A percentile compares a stretch with the other conserved stretches of the same genome.
Conservation (phyloP, 1,140 invertebrate species). For the Caenorhabditis brenneri region DNA sequence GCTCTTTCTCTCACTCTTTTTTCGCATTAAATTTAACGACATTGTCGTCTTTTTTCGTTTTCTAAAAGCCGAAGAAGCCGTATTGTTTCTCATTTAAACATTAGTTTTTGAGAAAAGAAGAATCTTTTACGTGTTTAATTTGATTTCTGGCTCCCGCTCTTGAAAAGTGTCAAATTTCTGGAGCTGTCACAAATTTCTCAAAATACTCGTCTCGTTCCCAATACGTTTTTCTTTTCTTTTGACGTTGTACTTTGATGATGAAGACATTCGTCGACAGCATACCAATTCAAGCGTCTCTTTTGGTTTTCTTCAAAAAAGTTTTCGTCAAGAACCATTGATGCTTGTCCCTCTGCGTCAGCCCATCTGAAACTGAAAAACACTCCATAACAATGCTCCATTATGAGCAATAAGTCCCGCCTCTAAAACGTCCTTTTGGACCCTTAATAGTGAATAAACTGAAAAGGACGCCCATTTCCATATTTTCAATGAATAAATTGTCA, state of each 20-base stretch:
- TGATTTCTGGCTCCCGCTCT: background rate
- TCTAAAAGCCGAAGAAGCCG: background rate
- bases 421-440: background rate
- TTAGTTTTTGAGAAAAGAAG: background rate
- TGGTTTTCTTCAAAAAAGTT: background rate
- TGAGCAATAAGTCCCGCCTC: background rate
- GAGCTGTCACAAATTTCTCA: slow-evolving; percentile 19
- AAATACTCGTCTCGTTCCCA: background rate
- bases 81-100: background rate
- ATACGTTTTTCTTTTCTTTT: background rate
- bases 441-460: background rate
- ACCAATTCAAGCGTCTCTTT: slow-evolving; percentile 11
- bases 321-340: slow-evolving; percentile 4
- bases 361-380: slow-evolving; percentile 1
- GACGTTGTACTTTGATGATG: slow-evolving; percentile 31
- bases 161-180: slow-evolving; percentile 11
- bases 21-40: slow-evolving; percentile 38
- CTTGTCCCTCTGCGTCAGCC: slow-evolving; percentile 3
- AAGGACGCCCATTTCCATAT: slow-evolving; percentile 6
- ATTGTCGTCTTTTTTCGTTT: slow-evolving; percentile 16
- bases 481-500: slow-evolving; percentile 24
- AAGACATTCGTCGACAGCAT: slow-evolving; percentile 35
- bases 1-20: slow-evolving; percentile 1
- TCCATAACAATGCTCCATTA: slow-evolving; percentile 29
- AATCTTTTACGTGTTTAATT: background rate